Base-by-base conservation (phyloP, 2,888 invertebrate species). In the Gerris lacustris region DNA sequence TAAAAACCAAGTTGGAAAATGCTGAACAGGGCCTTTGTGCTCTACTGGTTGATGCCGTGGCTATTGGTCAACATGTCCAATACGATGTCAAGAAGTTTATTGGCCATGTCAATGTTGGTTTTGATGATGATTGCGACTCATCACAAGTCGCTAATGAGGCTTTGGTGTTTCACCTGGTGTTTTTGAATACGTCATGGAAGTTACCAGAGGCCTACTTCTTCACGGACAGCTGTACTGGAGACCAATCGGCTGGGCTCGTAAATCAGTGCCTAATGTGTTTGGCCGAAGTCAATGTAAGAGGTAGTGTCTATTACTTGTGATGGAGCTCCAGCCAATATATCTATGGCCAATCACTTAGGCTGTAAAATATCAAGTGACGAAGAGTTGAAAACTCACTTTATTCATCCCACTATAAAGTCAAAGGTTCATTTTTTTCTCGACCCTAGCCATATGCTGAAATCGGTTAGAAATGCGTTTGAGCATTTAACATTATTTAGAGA, bases 401-500 rank as follows among this genome's bases (percentile, higher is more conserved):
- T n/a, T n/a, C n/a, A n/a, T n/a, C n/a, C n/a, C n/a, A n/a, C n/a
- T n/a, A n/a, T n/a, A 2, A 55, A 2, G 5, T 15, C 9, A 9
- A 63, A 64, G 44, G 70, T 76, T 62, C 73, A 71, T 69, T 66
- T 75, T 43, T 72, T 76, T 31, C 69, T 73, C 17, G 75, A 76
- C 69, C 72, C 74, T 17, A 70, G 72, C 67, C 75, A 74, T 62
- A 73, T 74, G 73, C 68, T 73, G 17, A 74, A 73, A 66, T 69
- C 73, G 47, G 72, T 75, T 0, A 66, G 74, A 43, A 75, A 75
- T 69, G 45, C 72, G n/a, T 66, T 75, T 9, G 73, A 66, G 15
- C 67, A 70, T n/a, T 15, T 66, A 1, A 18, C 68, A 71, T 7
- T 15, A 67, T 31, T 74, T 4, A 18, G 66, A 11, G 68, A 74